Percentiles rank a stretch among this genome's conserved stretches.
Evolutionary conservation across 2,797 vertebrate genomes (phyloP).

Genomic region (Pteropus rufus): DNA sequence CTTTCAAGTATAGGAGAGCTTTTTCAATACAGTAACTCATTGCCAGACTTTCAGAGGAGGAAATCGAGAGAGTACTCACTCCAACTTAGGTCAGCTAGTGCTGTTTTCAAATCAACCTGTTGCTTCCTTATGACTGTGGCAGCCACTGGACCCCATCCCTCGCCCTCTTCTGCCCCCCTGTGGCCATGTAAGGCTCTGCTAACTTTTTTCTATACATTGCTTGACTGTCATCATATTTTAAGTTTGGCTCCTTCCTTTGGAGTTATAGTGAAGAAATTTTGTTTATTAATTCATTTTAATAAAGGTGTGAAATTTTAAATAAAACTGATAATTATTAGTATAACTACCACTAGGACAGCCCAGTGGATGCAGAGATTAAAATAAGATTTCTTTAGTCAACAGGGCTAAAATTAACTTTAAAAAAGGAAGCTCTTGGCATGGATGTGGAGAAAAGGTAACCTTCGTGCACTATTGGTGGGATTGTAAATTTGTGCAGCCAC

Average conservation of each 20-base stretch:
- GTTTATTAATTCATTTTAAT: background rate
- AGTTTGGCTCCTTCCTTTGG: background rate
- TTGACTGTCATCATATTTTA: background rate
- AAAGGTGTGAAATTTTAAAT: background rate
- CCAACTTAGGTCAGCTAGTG: background rate
- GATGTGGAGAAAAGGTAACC: background rate
- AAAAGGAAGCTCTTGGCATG: background rate
- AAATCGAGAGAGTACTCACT: background rate
- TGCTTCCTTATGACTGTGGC: accelerated
- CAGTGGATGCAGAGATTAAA: background rate
- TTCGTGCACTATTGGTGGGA: background rate
- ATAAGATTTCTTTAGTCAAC: background rate
- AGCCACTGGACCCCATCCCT: background rate
- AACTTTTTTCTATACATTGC: background rate
- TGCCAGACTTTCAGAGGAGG: background rate
- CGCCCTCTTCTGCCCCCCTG: background rate
- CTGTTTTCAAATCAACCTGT: background rate
- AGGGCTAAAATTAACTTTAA: background rate
- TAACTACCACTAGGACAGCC: background rate
- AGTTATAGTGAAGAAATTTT: background rate
- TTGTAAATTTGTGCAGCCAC: background rate
- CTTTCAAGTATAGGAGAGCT: background rate
- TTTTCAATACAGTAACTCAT: background rate
- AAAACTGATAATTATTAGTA: background rate
- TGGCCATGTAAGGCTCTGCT: accelerated